Evolutionary conservation across 1,140 invertebrate genomes (phyloP), one percentile per base, ranked within the genome.

Genomic region (Euura saliciscinereae): DNA sequence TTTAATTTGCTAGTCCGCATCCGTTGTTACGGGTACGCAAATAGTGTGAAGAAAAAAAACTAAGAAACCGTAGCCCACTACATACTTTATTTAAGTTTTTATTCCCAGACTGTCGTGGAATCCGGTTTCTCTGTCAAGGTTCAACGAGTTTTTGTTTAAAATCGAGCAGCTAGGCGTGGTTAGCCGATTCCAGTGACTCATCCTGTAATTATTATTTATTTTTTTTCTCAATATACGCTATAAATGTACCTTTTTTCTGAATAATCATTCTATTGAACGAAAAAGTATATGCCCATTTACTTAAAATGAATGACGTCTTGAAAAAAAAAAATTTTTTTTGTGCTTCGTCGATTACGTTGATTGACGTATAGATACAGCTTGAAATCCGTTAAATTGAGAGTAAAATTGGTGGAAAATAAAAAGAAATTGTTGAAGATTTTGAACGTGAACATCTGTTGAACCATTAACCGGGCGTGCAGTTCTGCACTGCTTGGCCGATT

Each of bases 61-160:
- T 28, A 28, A 28, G 28, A 28, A 28, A 28, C 28, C 28, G 28
- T 28, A 28, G 28, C 28, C 28, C 28, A 28, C 28, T 28, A n/a
- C n/a, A n/a, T n/a, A 28, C 28, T 28, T 28, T 28, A 28, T 28
- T 28, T 28, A 28, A 28, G 28, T 28, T 28, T 28, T 28, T 28
- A 28, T 28, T 28, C 28, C 0, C 28, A 28, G 28, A 28, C 28
- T 28, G 28, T 28, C 28, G 13, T n/a, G 51, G 51, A 59, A 59
- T 59, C 51, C 6, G 51, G 51, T 59, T 59, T n/a, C 51, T 59
- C 51, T 59, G 51, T 59, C 51, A 59, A 59, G 51, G 51, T 59
- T 59, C 51, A 11, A 59, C 51, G 51, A 59, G 51, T 59, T 59
- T 59, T 59, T 59, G 10, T n/a, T 59, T 59, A n/a, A 59, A 59